Evolutionary conservation across 2,888 invertebrate genomes (phyloP).

Genomic region (Drosophila colorata): DNA sequence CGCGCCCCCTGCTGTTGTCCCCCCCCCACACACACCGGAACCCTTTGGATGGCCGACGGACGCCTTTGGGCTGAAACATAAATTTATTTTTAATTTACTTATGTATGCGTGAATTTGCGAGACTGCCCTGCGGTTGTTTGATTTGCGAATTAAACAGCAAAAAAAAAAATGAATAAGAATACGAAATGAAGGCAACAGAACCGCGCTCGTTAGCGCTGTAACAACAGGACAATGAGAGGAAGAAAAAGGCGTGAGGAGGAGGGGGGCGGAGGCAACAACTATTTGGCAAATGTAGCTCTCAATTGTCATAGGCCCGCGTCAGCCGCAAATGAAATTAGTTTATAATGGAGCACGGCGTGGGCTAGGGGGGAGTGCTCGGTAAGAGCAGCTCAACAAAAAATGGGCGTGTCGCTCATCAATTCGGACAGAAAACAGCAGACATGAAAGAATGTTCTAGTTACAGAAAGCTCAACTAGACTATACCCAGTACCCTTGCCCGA

Average conservation of each 20-base stretch:
- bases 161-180: slow-evolving; percentile 4
- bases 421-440: slow-evolving; percentile 12
- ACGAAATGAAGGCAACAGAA: slow-evolving; percentile 8
- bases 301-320: slow-evolving; percentile 51
- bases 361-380: background rate
- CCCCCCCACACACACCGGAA: background rate
- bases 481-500: background rate
- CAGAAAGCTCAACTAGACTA: background rate
- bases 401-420: slow-evolving; percentile 66
- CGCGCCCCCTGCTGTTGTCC: background rate
- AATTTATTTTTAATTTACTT: slow-evolving; percentile 81
- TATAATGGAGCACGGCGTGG: slow-evolving; percentile 33
- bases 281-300: slow-evolving; percentile 5
- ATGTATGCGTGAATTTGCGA: slow-evolving; percentile 69
- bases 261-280: background rate
- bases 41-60: slow-evolving; percentile 22
- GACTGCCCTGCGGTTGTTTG: slow-evolving; percentile 76
- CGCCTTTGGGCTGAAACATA: slow-evolving; percentile 69
- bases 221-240: background rate
- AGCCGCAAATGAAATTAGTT: slow-evolving; percentile 61
- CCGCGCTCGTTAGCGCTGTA: slow-evolving; percentile 54
- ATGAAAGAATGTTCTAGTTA: background rate
- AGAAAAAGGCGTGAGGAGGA: background rate
- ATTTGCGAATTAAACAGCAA: slow-evolving; percentile 77
- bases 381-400: background rate